Evolutionary conservation across 2,888 invertebrate species (phyloP), one percentile per base, ranked within the genome.

Genomic region (Drosophila sordidapex): DNA sequence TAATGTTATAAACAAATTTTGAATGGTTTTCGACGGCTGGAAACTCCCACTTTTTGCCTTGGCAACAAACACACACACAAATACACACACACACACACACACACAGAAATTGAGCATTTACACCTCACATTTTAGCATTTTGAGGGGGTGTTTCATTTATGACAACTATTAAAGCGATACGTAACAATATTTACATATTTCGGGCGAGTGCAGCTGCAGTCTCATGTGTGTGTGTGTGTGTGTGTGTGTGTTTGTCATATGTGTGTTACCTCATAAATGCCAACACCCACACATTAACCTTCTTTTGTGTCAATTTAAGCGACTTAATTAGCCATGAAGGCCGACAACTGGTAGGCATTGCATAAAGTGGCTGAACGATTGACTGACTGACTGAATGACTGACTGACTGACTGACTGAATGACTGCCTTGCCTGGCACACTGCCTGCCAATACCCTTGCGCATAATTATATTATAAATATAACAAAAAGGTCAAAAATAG

Each of bases 251-350:
- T 59, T 66, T 29, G 29, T 21, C 33, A 10, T n/a, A 6, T 54
- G 62, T 68, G 53, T 79, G 73, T 86, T 88, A 71, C 76, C 88
- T 69, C 86, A 83, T 78, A 76, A 79, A 82, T 77, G 89, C 78
- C 87, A 78, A 86, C 87, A 82, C 87, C 87, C 90, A 88, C 87
- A 72, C 61, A 69, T 74, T 86, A 80, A 90, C 87, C 87, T 87
- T 87, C 90, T 81, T 76, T 59, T 71, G 71, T 76, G 70, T 81
- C 82, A 78, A 76, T 81, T 83, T 77, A 76, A 83, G 76, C 84
- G 56, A 90, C 78, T 86, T 87, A 87, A 87, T 89, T 88, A 83
- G 83, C 89, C 87, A 88, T 88, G 87, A 87, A 87, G 90, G 87
- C 87, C 90, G 70, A 70, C 83, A 70, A 84, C 74, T 80, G 74